phyloP scores from a whole-genome alignment of 2,888 invertebrate species.

The Selenia dentaria region DNA sequence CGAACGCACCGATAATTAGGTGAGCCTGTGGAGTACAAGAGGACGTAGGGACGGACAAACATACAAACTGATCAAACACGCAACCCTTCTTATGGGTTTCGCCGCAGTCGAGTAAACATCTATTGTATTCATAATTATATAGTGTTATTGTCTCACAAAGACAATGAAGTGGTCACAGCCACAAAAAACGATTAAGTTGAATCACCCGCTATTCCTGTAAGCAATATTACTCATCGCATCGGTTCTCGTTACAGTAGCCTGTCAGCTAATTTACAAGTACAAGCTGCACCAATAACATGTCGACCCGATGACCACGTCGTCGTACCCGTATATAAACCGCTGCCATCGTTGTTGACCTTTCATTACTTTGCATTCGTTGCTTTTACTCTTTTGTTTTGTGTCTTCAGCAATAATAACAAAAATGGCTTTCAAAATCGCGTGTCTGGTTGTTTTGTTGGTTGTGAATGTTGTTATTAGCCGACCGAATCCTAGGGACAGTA shows the following conservation, averaged over 20 bases:
- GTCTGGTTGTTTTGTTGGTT: conserved; percentile 9
- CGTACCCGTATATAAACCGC: conserved; percentile 17
- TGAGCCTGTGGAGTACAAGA: too few relatives aligned
- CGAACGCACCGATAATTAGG: too few relatives aligned
- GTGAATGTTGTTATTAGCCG: conserved; percentile 13
- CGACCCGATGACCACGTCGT: conserved; percentile 4
- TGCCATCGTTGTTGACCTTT: conserved; percentile 41
- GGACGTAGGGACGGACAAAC: too few relatives aligned
- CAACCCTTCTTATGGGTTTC: too few relatives aligned
- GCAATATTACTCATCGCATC: conserved; percentile 27
- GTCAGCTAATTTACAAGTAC: conserved; percentile 1
- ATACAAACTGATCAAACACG: too few relatives aligned
- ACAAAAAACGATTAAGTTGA: conserved; percentile 14
- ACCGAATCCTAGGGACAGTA: conserved; percentile 49
- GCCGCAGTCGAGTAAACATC: too few relatives aligned
- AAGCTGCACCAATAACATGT: conserved; percentile 5
- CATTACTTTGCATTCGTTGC: conserved; percentile 38
- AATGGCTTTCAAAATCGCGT: conserved; percentile 19
- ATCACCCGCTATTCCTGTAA: conserved; percentile 20
- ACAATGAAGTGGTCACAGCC: conserved; percentile 2
- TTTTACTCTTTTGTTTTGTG: conserved; percentile 14
- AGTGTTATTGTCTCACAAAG: neutral
- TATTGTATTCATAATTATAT: too few relatives aligned
- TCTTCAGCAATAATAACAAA: conserved; percentile 1
- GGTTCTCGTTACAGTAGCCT: conserved; percentile 15